Evolutionary conservation across 2,113 vertebrate genomes (phyloP), one percentile per base, ranked within the genome.

Genomic region (Eudyptes chrysolophus): DNA sequence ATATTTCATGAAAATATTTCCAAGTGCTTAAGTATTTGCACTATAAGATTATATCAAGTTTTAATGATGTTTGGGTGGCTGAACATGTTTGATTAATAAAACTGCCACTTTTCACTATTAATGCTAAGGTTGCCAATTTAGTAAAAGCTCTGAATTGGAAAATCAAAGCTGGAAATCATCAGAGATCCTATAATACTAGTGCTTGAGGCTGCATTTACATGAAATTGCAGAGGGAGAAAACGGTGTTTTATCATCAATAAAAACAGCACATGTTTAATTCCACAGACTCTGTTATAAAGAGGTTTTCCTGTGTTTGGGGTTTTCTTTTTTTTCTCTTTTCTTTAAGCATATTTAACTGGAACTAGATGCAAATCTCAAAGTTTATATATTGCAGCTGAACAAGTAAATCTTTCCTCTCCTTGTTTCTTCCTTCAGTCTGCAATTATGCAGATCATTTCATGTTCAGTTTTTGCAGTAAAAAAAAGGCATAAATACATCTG

Each of bases 21-120:
- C 68, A 88, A 40, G 55, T 92, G 54, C 68, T 86, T 81, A 78
- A 66, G 55, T 27, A 84, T 81, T 84, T 92, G 22, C 26, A 70
- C 13, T 78, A 7, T 36, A 62, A 84, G n/a, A 64, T 71, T 44
- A 22, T 75, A 95, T 65, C 18, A 57, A 38, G 10, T 66, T 89
- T 94, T 92, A 81, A 86, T 71, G 69, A 81, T 55, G 24, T 79
- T 91, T 91, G 84, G 34, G 70, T 89, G 61, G 44, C 49, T 95
- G 80, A 95, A 87, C 20, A 54, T 44, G 11, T 92, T 90, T 87
- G 86, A 93, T 90, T 94, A 94, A 90, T 90, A 92, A 68, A 92
- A 60, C 20, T 87, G 32, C 19, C 0, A 0, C 7, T 76, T 90
- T 94, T 94, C 40, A 60, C 90, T 95, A 75, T 48, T 89, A 78